Evolutionary conservation across 2,797 vertebrate species (phyloP), one percentile per base, ranked within the genome.

Genomic region (Hoplostethus atlanticus): DNA sequence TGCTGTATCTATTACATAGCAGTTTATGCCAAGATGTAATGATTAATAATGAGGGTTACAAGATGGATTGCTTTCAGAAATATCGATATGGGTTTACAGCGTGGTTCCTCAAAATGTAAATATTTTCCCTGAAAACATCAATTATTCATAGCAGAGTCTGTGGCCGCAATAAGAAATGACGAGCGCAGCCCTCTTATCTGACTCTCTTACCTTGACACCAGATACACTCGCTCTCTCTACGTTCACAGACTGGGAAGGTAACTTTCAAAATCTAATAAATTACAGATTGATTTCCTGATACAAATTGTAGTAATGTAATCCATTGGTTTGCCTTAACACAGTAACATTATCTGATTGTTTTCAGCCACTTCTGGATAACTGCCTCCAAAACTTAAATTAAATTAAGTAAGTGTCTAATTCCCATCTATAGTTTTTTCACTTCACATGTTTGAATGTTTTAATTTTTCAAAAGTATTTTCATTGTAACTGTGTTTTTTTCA

Each of bases 21-120:
- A 86, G 81, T 86, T 89, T 86, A 81, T 81, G 57, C 52, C 2
- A 6, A 73, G 77, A 85, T 86, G 69, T 72, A 77, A 85, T 89
- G 80, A 89, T 81, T 80, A 80, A 67, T 47, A 84, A 81, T 79
- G 70, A 5, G 1, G 36, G 75, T 69, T 67, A 21, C 38, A 60
- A 78, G 84, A 91, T 82, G 79, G 76, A 91, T 87, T 69, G 68
- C 75, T 28, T 28, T 28, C 28, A 28, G 28, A 28, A 28, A 28
- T 28, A 28, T 28, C 28, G 28, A 28, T 28, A 28, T 28, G 28
- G 21, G 21, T 21, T 21, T 21, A 21, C 21, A 73, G 77, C 53
- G 47, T 4, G 1, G 38, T 75, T 78, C 68, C 8, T 47, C 52
- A 80, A 85, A 80, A 85, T 84, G 74, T 77, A 76, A 87, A 86